Base-by-base conservation (phyloP, 2,888 invertebrate species). In the Epinotia brunnichana region DNA sequence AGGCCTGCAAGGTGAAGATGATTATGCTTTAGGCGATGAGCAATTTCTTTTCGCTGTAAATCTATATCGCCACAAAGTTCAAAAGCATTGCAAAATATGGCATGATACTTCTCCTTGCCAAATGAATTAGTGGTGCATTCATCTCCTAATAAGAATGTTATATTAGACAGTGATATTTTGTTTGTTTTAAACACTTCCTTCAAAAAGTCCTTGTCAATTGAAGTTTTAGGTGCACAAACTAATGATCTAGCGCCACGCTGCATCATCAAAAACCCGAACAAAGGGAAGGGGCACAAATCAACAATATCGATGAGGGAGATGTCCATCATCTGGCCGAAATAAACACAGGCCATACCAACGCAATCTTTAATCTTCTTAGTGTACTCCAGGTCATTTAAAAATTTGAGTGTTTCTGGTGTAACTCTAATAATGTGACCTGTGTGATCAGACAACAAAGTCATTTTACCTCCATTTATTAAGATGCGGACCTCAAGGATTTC, bases 271-370 rank as follows among this genome's bases (percentile, higher is more conserved):
- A 96, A 82, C 0, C 95, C 95, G 80, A 95, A 94, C 56, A 95
- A 77, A 0, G 96, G 96, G 82, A 96, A 95, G 7, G 94, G 94
- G 77, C 93, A 93, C 39, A 94, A 86, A 83, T 96, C 96, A 61
- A 95, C 85, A 74, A 95, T 85, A 75, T 78, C 80, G 21, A 87
- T 79, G 62, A 88, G 78, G 73, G 85, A 81, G 76, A 88, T 85
- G 21, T 89, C 85, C 39, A 82, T 79, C 62, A 90, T 85, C 76
- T 91, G 89, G 11, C 88, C 85, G n/a, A 92, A 80, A 79, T 90
- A 90, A 29, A 89, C 81, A 79, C 83, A 87, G 71, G 83, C 85
- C 78, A 87, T 85, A 11, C 89, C 86, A 62, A 91, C 86, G 68
- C 88, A 87, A 57, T 84, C 82, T 19, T 77, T 82, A 48, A 95